Base-by-base conservation (phyloP, 2,113 vertebrate genomes). In the Microcebus lehilahytsara region DNA sequence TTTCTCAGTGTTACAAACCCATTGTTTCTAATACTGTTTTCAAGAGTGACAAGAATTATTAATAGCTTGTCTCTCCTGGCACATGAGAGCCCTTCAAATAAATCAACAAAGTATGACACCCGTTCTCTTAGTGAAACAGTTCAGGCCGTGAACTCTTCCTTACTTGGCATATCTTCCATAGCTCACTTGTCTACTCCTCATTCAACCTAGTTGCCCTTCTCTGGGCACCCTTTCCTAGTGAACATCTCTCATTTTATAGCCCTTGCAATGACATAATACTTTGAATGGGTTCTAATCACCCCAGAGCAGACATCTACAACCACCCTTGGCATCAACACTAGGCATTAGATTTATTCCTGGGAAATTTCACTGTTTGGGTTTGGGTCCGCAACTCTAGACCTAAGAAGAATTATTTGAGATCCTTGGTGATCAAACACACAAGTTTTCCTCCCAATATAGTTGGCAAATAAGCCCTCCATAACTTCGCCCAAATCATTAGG, bases 1-100 rank as follows among this genome's bases (percentile, higher is more conserved):
- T 10, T 27, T 92, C 53, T 88, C 34, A 91, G 9, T 81, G 80
- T 84, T 79, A 80, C 64, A 60, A 91, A 94, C 16, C 6, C 11
- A 83, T 71, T 95, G 30, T 83, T 94, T 95, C 25, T 92, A 87
- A 85, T 40, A 40, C 42, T 71, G 12, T 53, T 95, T 88, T 81
- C 20, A 67, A 89, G 75, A 49, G 3, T 78, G 30, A 74, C n/a
- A n/a, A 88, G 51, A 85, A 81, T 88, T 85, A 56, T 56, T 56
- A 56, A 56, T 56, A 85, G 9, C 37, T 88, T 74, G 3, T 64
- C 27, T 75, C 8, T 88, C 66, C 13, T 96, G 67, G 30, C 17
- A 71, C 3, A 37, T 53, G 58, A 13, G 10, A 91, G 14, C 16
- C 25, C 8, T 77, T 93, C 42, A 83, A 69, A 86, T 83, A 86